These are phyloP conservation scores for Parazoanthus swiftii DNA, from an alignment of 92 coral and sea anemone species.

Conservation along the genomic window DNA sequence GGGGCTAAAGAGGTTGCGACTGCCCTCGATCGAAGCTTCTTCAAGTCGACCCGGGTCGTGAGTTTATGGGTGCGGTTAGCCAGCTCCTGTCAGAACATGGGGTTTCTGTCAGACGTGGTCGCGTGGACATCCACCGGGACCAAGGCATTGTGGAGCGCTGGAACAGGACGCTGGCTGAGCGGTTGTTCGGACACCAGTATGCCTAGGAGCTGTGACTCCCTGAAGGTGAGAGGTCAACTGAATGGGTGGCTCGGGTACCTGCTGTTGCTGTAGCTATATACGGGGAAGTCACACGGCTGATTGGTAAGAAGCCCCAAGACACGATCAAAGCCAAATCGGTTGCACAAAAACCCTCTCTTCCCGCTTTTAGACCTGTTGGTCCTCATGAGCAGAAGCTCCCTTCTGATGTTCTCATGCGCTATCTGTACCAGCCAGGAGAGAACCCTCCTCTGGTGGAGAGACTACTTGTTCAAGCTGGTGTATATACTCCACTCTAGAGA, in stretches of 20 bases:
- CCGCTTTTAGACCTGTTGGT: slow-evolving; percentile 11
- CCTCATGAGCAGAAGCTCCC: slow-evolving; percentile 10
- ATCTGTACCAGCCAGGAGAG: slow-evolving; percentile 36
- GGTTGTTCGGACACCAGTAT: slow-evolving; percentile 45
- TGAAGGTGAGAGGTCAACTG: slow-evolving; percentile 21
- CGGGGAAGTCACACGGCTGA: slow-evolving; percentile 34
- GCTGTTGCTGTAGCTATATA: slow-evolving; percentile 24
- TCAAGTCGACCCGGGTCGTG: slow-evolving; percentile 26
- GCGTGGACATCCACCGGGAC: slow-evolving; percentile 23
- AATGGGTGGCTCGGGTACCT: slow-evolving; percentile 50
- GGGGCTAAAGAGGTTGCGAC: background rate
- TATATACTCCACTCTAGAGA: slow-evolving; percentile 2
- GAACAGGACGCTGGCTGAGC: slow-evolving; percentile 40
- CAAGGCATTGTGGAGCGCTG: slow-evolving; percentile 41
- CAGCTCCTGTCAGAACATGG: slow-evolving; percentile 8
- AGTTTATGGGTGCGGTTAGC: slow-evolving; percentile 26
- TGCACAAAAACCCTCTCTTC: slow-evolving; percentile 23
- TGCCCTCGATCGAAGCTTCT: slow-evolving; percentile 25
- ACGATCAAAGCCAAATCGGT: slow-evolving; percentile 40
- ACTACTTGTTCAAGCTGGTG: background rate
- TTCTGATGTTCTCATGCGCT: background rate
- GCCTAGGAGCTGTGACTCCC: slow-evolving; percentile 43
- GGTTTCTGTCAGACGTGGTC: slow-evolving; percentile 2
- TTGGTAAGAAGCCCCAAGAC: slow-evolving; percentile 6
- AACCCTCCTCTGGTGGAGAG: background rate